Percentiles rank a stretch among this genome's conserved stretches.
Evolutionary conservation across 2,113 vertebrate species (phyloP).

Genomic region (Genyomyrus donnyi): DNA sequence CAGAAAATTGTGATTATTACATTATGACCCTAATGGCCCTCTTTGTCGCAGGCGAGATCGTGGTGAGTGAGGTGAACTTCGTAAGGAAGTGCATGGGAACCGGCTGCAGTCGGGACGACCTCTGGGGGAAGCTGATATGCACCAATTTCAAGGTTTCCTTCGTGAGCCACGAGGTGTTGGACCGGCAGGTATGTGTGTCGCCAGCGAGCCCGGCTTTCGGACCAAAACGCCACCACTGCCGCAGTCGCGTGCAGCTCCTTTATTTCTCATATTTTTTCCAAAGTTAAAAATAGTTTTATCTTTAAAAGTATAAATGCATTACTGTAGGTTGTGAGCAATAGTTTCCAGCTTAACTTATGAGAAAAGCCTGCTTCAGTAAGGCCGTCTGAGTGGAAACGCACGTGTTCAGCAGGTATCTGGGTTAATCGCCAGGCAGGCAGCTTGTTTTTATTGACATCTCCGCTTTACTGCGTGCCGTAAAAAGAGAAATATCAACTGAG

Average conservation of each 20-base stretch:
- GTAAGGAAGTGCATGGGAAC: slow-evolving; percentile 90
- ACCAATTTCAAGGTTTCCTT: slow-evolving; percentile 99
- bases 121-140: slow-evolving; percentile 94
- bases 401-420: background rate
- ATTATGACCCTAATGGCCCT: background rate
- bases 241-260: background rate
- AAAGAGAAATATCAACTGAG: background rate
- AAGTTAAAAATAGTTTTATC: background rate
- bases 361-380: background rate
- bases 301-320: background rate
- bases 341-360: background rate
- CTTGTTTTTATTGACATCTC: background rate
- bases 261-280: background rate
- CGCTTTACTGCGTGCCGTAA: background rate
- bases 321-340: background rate
- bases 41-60: slow-evolving; percentile 78
- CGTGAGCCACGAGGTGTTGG: slow-evolving; percentile 74
- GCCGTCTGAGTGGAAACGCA: background rate
- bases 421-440: background rate
- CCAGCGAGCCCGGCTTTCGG: too few relatives aligned
- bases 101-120: slow-evolving; percentile 80
- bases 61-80: slow-evolving; percentile 94
- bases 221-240: too few relatives aligned
- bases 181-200: slow-evolving; percentile 68
- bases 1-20: background rate